These are phyloP conservation scores for Glareola pratincola DNA, from an alignment of 2,113 vertebrate species.

Conservation along the genomic window DNA sequence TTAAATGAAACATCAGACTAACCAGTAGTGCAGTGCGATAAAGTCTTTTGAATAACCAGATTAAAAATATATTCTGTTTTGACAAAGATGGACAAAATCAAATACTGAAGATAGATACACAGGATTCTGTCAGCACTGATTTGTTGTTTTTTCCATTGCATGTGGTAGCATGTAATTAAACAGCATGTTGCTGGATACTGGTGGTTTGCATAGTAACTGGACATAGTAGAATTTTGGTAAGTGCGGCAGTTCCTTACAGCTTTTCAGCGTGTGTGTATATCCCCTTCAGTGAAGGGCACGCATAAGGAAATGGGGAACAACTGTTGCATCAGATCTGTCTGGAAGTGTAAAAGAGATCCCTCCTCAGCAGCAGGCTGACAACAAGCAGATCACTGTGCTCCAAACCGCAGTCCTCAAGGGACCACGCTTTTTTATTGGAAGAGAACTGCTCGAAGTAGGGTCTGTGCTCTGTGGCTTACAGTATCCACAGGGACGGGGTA, in stretches of 20 bases:
- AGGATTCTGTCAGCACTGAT: not conserved
- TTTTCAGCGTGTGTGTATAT: not conserved
- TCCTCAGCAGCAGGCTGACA: not conserved
- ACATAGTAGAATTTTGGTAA: not conserved
- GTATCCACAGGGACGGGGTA: not conserved
- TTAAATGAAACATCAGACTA: not conserved
- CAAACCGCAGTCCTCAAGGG: not conserved
- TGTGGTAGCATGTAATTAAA: not conserved
- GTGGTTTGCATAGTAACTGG: not conserved
- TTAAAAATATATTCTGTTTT: not conserved
- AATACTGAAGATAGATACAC: not conserved
- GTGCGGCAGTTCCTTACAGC: not conserved
- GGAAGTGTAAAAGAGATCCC: not conserved
- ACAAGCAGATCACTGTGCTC: not conserved
- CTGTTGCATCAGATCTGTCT: not conserved
- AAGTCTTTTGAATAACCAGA: not conserved
- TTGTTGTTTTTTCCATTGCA: not conserved
- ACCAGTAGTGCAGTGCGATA: not conserved
- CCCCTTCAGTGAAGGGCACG: not conserved
- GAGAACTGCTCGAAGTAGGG: not conserved
- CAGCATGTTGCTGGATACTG: not conserved
- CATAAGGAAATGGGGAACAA: not conserved
- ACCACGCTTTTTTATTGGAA: not conserved
- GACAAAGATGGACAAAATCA: not conserved
- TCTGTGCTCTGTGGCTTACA: fast-evolving